Conservation (phyloP, 2,888 invertebrate species). For the Ditula angustiorana region DNA sequence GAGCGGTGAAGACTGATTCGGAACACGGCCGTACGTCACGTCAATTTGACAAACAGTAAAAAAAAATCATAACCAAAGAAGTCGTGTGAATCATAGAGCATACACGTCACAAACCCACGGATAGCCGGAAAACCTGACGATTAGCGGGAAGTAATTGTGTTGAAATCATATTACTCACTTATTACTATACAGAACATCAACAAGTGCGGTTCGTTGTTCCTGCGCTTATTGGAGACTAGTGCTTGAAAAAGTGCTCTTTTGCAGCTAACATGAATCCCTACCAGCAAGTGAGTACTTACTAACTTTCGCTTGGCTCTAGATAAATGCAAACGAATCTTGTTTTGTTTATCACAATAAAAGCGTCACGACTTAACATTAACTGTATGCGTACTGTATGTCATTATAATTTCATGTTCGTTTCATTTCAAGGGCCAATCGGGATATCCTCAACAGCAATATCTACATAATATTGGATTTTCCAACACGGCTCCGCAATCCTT, state of each 20-base stretch:
- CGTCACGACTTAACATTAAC: constrained; percentile 14
- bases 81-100: constrained; percentile 9
- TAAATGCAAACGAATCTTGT: constrained; percentile 48
- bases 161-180: constrained; percentile 20
- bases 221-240: not conserved
- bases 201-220: constrained; percentile 8
- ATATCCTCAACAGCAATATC: constrained; percentile 79
- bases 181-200: not conserved
- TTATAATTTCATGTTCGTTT: constrained; percentile 55
- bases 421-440: constrained; percentile 83
- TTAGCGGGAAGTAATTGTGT: constrained; percentile 22
- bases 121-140: constrained; percentile 18
- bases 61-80: not conserved
- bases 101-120: constrained; percentile 33
- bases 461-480: constrained; percentile 79
- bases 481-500: constrained; percentile 81
- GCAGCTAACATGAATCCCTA: constrained; percentile 73
- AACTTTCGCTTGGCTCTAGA: constrained; percentile 30
- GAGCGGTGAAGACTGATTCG: too few relatives aligned
- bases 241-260: constrained; percentile 6
- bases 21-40: too few relatives aligned
- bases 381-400: constrained; percentile 35
- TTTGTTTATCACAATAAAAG: constrained; percentile 72
- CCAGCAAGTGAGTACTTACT: constrained; percentile 64
- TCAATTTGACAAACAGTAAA: not conserved